Conservation (phyloP, 2,113 vertebrate species). For the Eulemur rufifrons region DNA sequence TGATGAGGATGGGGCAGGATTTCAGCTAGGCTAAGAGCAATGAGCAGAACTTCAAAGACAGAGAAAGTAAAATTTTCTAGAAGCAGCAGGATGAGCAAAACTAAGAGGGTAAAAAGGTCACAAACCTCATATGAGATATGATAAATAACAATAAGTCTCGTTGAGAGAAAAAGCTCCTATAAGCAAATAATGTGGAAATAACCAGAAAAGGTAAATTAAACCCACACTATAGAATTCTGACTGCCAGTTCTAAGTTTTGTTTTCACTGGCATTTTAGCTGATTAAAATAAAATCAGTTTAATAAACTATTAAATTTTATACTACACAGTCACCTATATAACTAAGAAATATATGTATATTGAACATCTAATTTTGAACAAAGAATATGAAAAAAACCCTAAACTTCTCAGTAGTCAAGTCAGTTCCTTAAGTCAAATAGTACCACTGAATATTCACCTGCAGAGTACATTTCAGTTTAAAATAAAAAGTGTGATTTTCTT, state of each 20-base stretch:
- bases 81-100: not conserved
- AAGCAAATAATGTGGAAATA: not conserved
- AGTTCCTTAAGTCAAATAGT: not conserved
- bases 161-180: not conserved
- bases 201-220: not conserved
- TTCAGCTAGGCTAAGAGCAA: not conserved
- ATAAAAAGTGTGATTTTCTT: not conserved
- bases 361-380: not conserved
- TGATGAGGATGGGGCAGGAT: not conserved
- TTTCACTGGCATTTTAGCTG: not conserved
- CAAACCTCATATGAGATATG: not conserved
- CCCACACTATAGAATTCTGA: not conserved
- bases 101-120: not conserved
- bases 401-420: not conserved
- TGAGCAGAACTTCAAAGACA: not conserved
- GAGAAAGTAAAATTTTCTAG: not conserved
- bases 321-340: not conserved
- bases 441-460: not conserved
- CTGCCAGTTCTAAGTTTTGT: not conserved
- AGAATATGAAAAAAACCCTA: not conserved
- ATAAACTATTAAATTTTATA: not conserved
- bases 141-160: not conserved
- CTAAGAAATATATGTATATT: not conserved
- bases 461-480: not conserved
- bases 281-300: slow-evolving; percentile 1